Conservation (phyloP, 2,113 vertebrate genomes). For the Ahaetulla prasina region DNA sequence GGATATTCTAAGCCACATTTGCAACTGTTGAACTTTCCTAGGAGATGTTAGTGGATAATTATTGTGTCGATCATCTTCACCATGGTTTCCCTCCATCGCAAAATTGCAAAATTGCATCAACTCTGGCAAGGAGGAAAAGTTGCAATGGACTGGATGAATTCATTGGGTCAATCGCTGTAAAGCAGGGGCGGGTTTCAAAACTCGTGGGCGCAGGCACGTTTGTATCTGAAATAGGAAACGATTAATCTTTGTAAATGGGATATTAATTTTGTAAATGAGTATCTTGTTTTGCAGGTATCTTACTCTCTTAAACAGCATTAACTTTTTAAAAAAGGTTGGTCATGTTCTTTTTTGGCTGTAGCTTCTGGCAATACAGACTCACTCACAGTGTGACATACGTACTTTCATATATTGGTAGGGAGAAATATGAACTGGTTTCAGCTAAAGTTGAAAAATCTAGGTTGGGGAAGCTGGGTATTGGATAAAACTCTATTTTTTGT, state of each 20-base stretch:
- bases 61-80: not conserved
- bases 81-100: not conserved
- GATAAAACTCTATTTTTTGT: not conserved
- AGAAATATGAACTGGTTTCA: not conserved
- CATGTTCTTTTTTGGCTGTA: not conserved
- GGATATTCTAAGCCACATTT: not conserved
- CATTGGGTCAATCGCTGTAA: rapidly evolving
- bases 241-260: not conserved
- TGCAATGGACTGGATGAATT: not conserved
- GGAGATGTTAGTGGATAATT: no score
- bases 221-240: not conserved
- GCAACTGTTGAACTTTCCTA: not conserved
- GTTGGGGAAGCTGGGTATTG: not conserved
- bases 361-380: not conserved
- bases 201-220: no score
- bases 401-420: not conserved
- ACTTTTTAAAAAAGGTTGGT: not conserved
- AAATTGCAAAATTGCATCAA: conserved; percentile 13
- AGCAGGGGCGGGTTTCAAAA: not conserved
- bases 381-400: not conserved
- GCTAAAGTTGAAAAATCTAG: not conserved
- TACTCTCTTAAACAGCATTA: not conserved
- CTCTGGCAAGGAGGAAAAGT: not conserved
- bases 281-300: not conserved
- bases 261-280: not conserved